A percentile compares a stretch with the other conserved stretches of the same genome.
Evolutionary conservation across 1,140 invertebrate species (phyloP).

Genomic region (Carposina sasakii): DNA sequence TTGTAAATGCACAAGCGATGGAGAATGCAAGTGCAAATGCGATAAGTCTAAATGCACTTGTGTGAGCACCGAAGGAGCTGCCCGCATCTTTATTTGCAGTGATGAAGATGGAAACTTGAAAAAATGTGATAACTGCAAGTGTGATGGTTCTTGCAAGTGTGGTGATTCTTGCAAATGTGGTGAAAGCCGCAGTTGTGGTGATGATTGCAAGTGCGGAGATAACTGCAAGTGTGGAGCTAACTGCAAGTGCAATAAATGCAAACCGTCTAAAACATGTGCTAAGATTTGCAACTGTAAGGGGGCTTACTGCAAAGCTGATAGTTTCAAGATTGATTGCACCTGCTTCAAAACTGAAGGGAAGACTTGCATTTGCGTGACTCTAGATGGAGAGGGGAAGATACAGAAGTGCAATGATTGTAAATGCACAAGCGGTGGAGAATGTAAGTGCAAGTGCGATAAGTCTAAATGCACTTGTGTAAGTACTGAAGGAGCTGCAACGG

Average conservation of each 20-base stretch:
- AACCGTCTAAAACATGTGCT: no score
- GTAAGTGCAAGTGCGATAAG: constrained; percentile 17
- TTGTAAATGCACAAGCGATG: constrained; percentile 8
- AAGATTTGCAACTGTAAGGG: constrained; percentile 29
- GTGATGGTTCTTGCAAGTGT: not conserved
- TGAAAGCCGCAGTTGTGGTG: not conserved
- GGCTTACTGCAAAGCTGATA: constrained; percentile 25
- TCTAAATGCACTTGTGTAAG: constrained; percentile 5
- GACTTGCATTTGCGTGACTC: constrained; percentile 20
- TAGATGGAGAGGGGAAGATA: constrained; percentile 16
- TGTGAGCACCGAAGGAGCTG: constrained; percentile 19
- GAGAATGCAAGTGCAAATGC: no score
- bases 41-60: constrained; percentile 24
- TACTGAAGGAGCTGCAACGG: constrained; percentile 9
- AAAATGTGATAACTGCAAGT: constrained; percentile 25
- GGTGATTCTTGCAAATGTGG: not conserved
- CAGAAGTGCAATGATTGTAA: constrained; percentile 16
- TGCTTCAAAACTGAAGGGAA: constrained; percentile 16
- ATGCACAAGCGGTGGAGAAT: constrained; percentile 12
- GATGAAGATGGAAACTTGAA: constrained; percentile 22
- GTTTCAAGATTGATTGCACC: constrained; percentile 17
- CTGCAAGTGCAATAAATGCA: no score
- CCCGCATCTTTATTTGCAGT: constrained; percentile 29
- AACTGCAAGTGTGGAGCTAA: no score
- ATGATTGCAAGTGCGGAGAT: not conserved